These are phyloP conservation scores for Arctia plantaginis DNA, from an alignment of 2,888 invertebrate genomes.

Conservation along the genomic window DNA sequence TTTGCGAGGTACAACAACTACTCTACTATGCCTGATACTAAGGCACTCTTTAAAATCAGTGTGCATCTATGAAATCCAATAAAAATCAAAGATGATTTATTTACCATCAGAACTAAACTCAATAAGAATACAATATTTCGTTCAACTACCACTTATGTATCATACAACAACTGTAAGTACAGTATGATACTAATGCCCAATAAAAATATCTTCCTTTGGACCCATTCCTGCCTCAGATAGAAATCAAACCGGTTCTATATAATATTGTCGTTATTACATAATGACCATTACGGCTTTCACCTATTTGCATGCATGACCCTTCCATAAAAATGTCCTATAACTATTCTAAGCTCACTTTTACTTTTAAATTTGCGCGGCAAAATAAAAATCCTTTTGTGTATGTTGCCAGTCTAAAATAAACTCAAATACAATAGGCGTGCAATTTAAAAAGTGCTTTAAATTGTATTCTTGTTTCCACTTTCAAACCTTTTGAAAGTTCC, in stretches of 20 bases:
- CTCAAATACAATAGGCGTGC: neutral
- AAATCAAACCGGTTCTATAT: neutral
- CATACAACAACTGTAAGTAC: neutral
- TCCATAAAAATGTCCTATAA: neutral
- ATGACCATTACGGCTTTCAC: neutral
- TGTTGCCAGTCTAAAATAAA: neutral
- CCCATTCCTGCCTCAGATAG: neutral
- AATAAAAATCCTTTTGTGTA: neutral
- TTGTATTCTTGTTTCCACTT: conserved; percentile 5
- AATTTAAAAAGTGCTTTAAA: neutral
- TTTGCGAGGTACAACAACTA: no score
- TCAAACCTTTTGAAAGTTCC: conserved; percentile 17
- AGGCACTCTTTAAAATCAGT: no score
- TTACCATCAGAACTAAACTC: no score
- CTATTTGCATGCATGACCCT: neutral
- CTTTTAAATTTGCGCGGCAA: neutral
- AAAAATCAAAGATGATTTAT: no score
- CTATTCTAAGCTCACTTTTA: neutral
- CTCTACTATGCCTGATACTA: no score
- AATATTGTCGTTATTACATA: neutral
- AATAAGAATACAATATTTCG: no score
- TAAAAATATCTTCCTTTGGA: neutral
- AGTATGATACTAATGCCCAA: no score
- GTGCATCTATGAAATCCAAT: no score
- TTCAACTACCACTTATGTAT: no score